phyloP scores from a whole-genome alignment of 1,140 invertebrate genomes.

The Monomorium pharaonis region DNA sequence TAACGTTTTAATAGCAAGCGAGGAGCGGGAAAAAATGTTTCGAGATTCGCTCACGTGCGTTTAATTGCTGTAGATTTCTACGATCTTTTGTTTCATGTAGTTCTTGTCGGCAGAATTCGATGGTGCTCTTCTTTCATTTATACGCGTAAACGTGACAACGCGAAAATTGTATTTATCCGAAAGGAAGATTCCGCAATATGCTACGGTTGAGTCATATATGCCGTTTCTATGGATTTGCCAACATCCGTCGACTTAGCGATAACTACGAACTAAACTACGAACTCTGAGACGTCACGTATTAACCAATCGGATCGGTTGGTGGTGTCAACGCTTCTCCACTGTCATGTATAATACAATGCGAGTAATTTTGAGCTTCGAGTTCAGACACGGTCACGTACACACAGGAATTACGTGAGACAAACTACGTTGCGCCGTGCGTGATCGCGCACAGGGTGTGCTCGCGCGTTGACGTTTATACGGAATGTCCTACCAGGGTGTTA shows the following conservation, averaged over 20 bases:
- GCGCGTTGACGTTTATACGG: slow-evolving; percentile 32
- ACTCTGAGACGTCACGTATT: slow-evolving; percentile 52
- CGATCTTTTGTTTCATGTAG: not conserved
- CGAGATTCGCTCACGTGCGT: not conserved
- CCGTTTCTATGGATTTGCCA: slow-evolving; percentile 24
- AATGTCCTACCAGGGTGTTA: slow-evolving; percentile 20
- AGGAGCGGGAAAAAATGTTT: not conserved
- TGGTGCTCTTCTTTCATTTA: not conserved
- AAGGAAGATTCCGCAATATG: not conserved
- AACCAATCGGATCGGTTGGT: slow-evolving; percentile 56
- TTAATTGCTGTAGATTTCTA: slow-evolving; percentile 26
- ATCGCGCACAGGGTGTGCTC: slow-evolving; percentile 40
- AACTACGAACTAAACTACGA: slow-evolving; percentile 48
- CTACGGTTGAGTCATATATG: not conserved
- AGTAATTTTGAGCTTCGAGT: slow-evolving; percentile 68
- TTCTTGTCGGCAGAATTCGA: not conserved
- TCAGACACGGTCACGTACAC: slow-evolving; percentile 67
- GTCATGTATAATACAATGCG: slow-evolving; percentile 54
- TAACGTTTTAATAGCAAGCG: slow-evolving; percentile 28
- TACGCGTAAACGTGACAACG: not conserved
- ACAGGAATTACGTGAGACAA: slow-evolving; percentile 65
- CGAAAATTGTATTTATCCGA: not conserved
- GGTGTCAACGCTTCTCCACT: slow-evolving; percentile 30
- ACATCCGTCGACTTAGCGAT: slow-evolving; percentile 41
- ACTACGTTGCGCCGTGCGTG: slow-evolving; percentile 35